phyloP scores from a whole-genome alignment of 2,888 invertebrate species.

The Adineta ricciae region DNA sequence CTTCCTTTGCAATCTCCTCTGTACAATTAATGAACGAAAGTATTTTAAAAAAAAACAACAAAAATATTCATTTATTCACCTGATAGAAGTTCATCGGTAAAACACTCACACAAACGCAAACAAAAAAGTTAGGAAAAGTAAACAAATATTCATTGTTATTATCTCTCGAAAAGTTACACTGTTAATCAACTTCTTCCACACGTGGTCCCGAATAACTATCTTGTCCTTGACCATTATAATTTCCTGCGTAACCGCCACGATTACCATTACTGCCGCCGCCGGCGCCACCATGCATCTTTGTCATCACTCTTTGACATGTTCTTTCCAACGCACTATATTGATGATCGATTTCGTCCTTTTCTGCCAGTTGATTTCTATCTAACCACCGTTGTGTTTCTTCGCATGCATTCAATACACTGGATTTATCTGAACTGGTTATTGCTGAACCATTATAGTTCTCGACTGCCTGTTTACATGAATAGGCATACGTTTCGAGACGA shows the following conservation, averaged over 20 bases:
- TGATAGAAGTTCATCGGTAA: background rate
- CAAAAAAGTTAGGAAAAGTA: too few species aligned
- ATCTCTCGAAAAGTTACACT: too few species aligned
- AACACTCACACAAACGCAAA: too few species aligned
- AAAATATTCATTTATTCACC: background rate
- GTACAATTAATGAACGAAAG: too few species aligned
- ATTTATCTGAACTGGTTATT: background rate
- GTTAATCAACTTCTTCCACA: slow-evolving; percentile 8
- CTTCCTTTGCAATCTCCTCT: too few species aligned
- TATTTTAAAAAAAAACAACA: background rate
- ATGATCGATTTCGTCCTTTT: slow-evolving; percentile 6
- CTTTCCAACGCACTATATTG: background rate
- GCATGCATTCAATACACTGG: background rate
- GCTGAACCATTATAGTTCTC: background rate
- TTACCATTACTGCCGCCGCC: background rate
- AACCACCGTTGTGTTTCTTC: slow-evolving; percentile 6
- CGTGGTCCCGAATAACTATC: background rate
- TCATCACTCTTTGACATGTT: background rate
- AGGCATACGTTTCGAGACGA: slow-evolving; percentile 32
- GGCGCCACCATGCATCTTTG: background rate
- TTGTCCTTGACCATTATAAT: background rate
- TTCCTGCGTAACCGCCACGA: background rate
- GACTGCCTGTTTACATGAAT: background rate
- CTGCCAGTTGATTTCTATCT: slow-evolving; percentile 15
- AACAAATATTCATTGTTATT: too few species aligned